Conservation (phyloP, 2,888 invertebrate species). For the Malachius bipustulatus region DNA sequence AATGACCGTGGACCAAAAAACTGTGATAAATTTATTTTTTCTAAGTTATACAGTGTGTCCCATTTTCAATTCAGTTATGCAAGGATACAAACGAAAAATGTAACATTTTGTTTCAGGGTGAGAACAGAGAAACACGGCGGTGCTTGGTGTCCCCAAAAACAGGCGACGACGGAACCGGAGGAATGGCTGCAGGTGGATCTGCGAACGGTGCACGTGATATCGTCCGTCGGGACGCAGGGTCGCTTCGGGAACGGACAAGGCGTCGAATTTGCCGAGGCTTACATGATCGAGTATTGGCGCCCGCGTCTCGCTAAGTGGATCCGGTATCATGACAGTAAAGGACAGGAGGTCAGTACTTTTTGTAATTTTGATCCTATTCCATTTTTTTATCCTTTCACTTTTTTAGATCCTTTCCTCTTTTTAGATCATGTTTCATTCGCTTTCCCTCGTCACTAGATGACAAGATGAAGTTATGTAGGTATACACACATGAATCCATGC, state of each 20-base stretch:
- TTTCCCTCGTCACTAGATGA: too few relatives aligned
- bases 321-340: constrained; percentile 61
- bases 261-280: constrained; percentile 75
- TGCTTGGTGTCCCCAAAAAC: constrained; percentile 87
- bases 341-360: constrained; percentile 56
- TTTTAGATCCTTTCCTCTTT: too few relatives aligned
- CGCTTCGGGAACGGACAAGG: constrained; percentile 88
- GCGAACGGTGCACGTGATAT: constrained; percentile 66
- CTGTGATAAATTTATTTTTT: neutral
- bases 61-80: too few relatives aligned
- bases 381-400: too few relatives aligned
- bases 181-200: constrained; percentile 77
- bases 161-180: constrained; percentile 62
- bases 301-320: constrained; percentile 71
- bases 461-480: too few relatives aligned
- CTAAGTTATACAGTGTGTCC: neutral
- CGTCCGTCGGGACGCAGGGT: constrained; percentile 76
- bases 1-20: neutral
- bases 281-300: constrained; percentile 75
- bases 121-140: constrained; percentile 75
- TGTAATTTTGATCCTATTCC: neutral
- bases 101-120: constrained; percentile 53
- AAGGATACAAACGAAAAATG: too few relatives aligned
- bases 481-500: too few relatives aligned
- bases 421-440: too few relatives aligned